Base-by-base conservation (phyloP, 1,140 invertebrate genomes). In the Megathymus violae region DNA sequence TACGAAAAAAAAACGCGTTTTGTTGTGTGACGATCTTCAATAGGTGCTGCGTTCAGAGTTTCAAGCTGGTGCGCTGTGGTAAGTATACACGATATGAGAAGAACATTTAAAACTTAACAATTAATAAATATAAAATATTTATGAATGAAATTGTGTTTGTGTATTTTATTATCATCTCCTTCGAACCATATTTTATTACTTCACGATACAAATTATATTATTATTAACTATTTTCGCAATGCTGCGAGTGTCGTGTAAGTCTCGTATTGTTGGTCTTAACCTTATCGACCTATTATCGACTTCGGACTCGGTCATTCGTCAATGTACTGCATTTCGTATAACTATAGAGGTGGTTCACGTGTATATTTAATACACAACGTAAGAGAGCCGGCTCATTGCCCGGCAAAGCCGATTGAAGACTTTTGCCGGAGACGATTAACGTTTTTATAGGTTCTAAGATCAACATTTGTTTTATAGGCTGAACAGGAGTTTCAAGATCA, bases 401-500 rank as follows among this genome's bases (percentile, higher is more conserved):
- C n/a, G n/a, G n/a, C n/a, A n/a, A n/a, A n/a, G n/a, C 27, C 27
- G 27, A 31, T 31, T 31, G 1, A 9, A 3, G 4, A 31, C 5
- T 22, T 2, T 31, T 31, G 4, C 27, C 4, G 27, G 27, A 9
- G 27, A 31, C 9, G 27, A 31, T n/a, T 9, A 25, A 1, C 4
- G 27, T 31, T 31, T 7, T 7, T 31, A 31, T 9, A 31, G 27
- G 1, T 31, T 1, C 11, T 48, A 48, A 48, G 13, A 7, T 13
- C n/a, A 11, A 15, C 27, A 14, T 40, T 58, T 61, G n/a, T 14
- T 54, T 84, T 78, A 10, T 70, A 91, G 88, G 88, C 87, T 5
- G 88, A 91, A 67, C 72, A 74, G 43, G 88, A 91, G 78, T 89
- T 91, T 48, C 76, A 79, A 52, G 76, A 87, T 17, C 87, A 91